Percentiles rank a stretch among this genome's conserved stretches.
phyloP scores from a whole-genome alignment of 2,113 vertebrate species.

The Prolemur simus region DNA sequence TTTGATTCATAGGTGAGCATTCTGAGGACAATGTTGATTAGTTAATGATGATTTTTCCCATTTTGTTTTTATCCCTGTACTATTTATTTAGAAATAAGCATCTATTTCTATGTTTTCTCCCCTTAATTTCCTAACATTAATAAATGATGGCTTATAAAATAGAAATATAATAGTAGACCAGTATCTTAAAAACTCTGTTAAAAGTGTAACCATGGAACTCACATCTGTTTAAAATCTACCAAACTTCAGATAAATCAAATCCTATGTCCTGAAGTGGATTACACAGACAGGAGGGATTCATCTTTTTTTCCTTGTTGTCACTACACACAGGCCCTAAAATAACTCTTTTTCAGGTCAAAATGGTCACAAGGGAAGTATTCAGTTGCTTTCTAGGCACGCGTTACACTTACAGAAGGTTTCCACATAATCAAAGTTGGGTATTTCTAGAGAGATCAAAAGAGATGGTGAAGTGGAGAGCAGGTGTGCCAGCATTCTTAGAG shows the following conservation, averaged over 20 bases:
- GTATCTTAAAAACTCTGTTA: neutral
- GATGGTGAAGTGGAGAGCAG: slow-evolving; percentile 85
- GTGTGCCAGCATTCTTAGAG: slow-evolving; percentile 83
- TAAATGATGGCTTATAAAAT: slow-evolving; percentile 23
- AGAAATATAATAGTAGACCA: neutral
- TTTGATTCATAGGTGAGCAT: neutral
- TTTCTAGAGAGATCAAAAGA: slow-evolving; percentile 87
- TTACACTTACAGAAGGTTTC: slow-evolving; percentile 81
- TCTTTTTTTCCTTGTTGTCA: neutral
- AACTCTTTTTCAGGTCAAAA: slow-evolving; percentile 52
- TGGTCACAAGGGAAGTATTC: slow-evolving; percentile 67
- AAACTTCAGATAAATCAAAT: neutral
- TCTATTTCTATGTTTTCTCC: neutral
- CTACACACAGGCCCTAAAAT: slow-evolving; percentile 20
- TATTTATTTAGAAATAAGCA: neutral
- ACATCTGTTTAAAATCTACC: neutral
- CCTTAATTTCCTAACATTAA: neutral
- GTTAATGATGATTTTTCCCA: neutral
- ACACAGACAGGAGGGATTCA: neutral
- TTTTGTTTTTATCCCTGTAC: neutral
- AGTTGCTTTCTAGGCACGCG: slow-evolving; percentile 81
- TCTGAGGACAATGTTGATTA: neutral
- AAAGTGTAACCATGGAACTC: neutral
- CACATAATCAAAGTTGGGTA: slow-evolving; percentile 84
- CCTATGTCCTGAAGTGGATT: neutral